A percentile compares a stretch with the other conserved stretches of the same genome.
phyloP scores from a whole-genome alignment of 2,797 vertebrate species.

The Lithobates sylvaticus region DNA sequence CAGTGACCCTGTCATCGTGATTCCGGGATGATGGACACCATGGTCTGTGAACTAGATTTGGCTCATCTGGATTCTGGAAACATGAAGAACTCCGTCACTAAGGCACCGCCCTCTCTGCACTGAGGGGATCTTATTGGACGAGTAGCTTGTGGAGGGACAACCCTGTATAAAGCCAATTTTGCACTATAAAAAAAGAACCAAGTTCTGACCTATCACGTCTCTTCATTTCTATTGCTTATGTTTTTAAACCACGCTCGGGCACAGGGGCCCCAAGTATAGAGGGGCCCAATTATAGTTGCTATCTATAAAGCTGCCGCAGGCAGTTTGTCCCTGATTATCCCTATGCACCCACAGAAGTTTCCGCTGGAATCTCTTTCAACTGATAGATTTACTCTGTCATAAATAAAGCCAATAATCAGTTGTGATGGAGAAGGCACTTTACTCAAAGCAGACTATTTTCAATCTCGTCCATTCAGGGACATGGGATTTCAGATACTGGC shows the following conservation, averaged over 20 bases:
- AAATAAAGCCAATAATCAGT: too few relatives aligned
- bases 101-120: neutral
- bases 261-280: neutral
- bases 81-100: neutral
- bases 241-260: neutral
- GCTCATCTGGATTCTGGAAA: neutral
- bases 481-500: too few relatives aligned
- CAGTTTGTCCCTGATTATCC: too few relatives aligned
- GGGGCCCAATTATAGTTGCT: too few relatives aligned
- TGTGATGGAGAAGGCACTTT: too few relatives aligned
- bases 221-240: neutral
- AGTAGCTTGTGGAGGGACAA: neutral
- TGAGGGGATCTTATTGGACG: neutral
- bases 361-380: too few relatives aligned
- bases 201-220: neutral
- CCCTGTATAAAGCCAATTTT: conserved; percentile 55
- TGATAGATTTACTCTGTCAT: too few relatives aligned
- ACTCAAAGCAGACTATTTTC: too few relatives aligned
- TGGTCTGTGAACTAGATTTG: neutral
- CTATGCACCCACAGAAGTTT: too few relatives aligned
- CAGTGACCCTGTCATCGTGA: conserved; percentile 22
- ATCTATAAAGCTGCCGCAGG: too few relatives aligned
- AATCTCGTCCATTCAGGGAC: too few relatives aligned
- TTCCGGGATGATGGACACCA: neutral
- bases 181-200: conserved; percentile 47